Conservation (phyloP, 2,888 invertebrate genomes). For the Netelia virgata region DNA sequence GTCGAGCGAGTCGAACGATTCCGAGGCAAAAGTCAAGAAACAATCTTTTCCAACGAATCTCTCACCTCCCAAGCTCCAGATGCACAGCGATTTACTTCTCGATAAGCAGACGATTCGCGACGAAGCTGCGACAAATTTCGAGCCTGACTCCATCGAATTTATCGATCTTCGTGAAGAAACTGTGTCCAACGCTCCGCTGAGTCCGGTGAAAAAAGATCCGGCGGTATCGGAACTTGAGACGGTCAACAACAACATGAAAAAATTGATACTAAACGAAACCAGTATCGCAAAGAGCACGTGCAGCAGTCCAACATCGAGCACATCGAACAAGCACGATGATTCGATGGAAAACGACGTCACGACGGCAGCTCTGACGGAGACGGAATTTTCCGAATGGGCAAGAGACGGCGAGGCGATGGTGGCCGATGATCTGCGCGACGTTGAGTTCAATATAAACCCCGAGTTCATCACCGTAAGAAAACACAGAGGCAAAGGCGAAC, state of each 20-base stretch:
- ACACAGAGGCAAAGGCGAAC: conserved; percentile 64
- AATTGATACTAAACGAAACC: conserved; percentile 78
- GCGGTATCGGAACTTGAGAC: conserved; percentile 74
- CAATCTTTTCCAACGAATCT: conserved; percentile 76
- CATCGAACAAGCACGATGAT: conserved; percentile 85
- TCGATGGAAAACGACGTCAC: conserved; percentile 89
- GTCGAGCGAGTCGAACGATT: conserved; percentile 82
- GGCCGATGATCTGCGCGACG: conserved; percentile 91
- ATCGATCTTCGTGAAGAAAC: conserved; percentile 64
- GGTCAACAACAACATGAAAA: conserved; percentile 80
- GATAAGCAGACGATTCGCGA: conserved; percentile 78
- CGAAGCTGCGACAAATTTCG: conserved; percentile 76
- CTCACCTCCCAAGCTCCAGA: conserved; percentile 90
- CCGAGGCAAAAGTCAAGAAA: conserved; percentile 54
- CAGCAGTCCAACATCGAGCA: conserved; percentile 87
- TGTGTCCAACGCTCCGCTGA: conserved; percentile 73
- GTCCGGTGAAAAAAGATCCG: conserved; percentile 48
- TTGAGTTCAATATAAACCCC: conserved; percentile 87
- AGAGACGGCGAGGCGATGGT: conserved; percentile 90
- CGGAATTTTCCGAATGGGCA: conserved; percentile 96
- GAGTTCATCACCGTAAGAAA: conserved; percentile 82
- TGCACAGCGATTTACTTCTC: conserved; percentile 89
- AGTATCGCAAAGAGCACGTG: conserved; percentile 83
- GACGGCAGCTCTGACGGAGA: conserved; percentile 92
- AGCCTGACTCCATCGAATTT: conserved; percentile 83